These are phyloP conservation scores for Yponomeuta cagnagella DNA, from an alignment of 2,888 invertebrate genomes.

Conservation along the genomic window DNA sequence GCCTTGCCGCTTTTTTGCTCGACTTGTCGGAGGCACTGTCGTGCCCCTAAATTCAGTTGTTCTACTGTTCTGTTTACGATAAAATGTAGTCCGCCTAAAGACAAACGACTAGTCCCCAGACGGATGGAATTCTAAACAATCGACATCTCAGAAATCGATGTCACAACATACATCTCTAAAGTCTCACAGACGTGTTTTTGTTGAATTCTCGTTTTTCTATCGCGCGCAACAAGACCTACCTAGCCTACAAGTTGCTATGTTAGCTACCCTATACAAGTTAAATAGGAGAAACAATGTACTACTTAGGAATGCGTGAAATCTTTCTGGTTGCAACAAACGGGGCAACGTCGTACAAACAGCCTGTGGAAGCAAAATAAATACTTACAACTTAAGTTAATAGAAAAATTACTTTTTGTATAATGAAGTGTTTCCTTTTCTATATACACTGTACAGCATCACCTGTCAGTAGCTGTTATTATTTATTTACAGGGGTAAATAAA, in stretches of 20 bases:
- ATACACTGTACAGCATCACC: too few species aligned
- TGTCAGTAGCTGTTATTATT: conserved; percentile 16
- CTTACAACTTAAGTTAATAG: too few species aligned
- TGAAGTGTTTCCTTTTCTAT: too few species aligned
- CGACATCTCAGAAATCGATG: neutral
- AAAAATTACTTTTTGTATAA: too few species aligned
- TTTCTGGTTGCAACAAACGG: conserved; percentile 6
- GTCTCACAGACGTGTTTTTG: neutral
- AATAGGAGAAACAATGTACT: conserved; percentile 9
- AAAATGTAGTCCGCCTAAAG: conserved; percentile 18
- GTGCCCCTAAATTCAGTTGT: too few species aligned
- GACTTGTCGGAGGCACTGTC: too few species aligned
- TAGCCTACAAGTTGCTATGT: neutral
- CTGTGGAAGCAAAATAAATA: conserved; percentile 18
- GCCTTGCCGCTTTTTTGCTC: too few species aligned
- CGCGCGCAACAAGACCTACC: neutral
- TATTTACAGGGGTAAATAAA: conserved; percentile 1
- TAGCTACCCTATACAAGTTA: neutral
- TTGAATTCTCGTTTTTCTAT: neutral
- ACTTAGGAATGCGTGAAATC: conserved; percentile 13
- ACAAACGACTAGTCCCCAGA: neutral
- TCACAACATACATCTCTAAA: conserved; percentile 1
- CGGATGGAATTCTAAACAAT: conserved; percentile 21
- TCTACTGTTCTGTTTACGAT: conserved; percentile 24
- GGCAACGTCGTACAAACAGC: conserved; percentile 33